Percentiles rank a stretch among this genome's conserved stretches.
phyloP scores from a whole-genome alignment of 1,140 invertebrate genomes.

The Orius insidiosus region DNA sequence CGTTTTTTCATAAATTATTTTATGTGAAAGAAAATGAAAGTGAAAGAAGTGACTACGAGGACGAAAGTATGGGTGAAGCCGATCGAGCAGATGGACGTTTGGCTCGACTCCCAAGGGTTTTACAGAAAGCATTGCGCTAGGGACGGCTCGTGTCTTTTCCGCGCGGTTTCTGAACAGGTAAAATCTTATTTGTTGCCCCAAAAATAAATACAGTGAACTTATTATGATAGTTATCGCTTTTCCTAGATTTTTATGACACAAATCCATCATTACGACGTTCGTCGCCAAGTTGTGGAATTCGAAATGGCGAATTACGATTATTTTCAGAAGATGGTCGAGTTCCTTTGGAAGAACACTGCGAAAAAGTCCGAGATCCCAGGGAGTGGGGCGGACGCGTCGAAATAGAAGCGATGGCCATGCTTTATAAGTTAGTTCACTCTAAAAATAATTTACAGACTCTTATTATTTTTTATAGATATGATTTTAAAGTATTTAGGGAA shows the following conservation, averaged over 20 bases:
- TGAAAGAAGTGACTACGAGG: constrained; percentile 3
- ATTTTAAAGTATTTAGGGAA: constrained; percentile 56
- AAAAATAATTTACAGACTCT: too few relatives aligned
- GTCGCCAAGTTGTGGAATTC: constrained; percentile 51
- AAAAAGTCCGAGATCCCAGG: constrained; percentile 45
- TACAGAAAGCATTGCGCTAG: constrained; percentile 66
- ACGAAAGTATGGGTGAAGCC: constrained; percentile 15
- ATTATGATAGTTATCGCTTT: not conserved
- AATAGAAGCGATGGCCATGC: constrained; percentile 46
- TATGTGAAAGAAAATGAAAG: too few relatives aligned
- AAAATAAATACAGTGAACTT: not conserved
- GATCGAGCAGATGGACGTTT: constrained; percentile 40
- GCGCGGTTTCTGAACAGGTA: constrained; percentile 69
- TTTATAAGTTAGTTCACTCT: constrained; percentile 29
- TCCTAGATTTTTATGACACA: constrained; percentile 29
- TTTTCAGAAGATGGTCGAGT: constrained; percentile 34
- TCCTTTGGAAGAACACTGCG: constrained; percentile 45
- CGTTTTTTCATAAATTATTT: too few relatives aligned
- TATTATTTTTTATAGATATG: constrained; percentile 32
- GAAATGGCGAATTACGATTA: too few relatives aligned
- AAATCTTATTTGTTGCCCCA: too few relatives aligned
- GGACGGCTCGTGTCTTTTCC: constrained; percentile 69
- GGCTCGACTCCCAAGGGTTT: constrained; percentile 55
- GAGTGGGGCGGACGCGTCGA: constrained; percentile 50
- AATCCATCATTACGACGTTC: constrained; percentile 49